Evolutionary conservation across 2,888 invertebrate genomes (phyloP), one percentile per base, ranked within the genome.

Genomic region (Heteromyza rotundicornis): DNA sequence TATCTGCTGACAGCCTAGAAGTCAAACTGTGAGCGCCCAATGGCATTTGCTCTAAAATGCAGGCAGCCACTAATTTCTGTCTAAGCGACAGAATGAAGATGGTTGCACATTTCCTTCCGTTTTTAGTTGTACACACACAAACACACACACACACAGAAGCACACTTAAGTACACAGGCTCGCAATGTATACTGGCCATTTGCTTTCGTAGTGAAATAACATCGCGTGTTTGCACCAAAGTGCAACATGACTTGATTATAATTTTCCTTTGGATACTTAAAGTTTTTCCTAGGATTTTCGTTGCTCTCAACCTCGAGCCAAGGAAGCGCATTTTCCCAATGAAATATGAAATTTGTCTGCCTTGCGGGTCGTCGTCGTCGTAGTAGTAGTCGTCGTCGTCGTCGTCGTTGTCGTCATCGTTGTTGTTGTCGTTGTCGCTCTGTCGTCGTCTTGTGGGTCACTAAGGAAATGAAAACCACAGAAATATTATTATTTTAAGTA

Each of bases 401-500:
- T 47, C 47, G 10, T 47, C 47, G n/a, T 17, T 19, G n/a, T 10
- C 19, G 19, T 47, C 19, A 16, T 19, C 10, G 14, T 10, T 16
- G 47, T 32, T 16, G 47, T n/a, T 16, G 8, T 47, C 47, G 10
- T 47, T 19, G n/a, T 17, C 47, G n/a, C n/a, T n/a, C 27, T 16
- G 20, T 51, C 24, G 14, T 32, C 14, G 40, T 49, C 20, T 19
- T 14, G 23, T 47, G 59, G 63, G 63, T 63, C 60, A 65, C 53
- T 49, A 40, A 65, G 63, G 65, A 65, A 65, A 63, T 60, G 65
- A 60, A 65, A 60, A 60, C 63, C 65, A 59, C 60, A 60, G 53
- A 63, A 62, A 62, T 62, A 63, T 63, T 62, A 63, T 63, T 63
- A 65, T 63, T 63, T 65, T 64, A 60, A 62, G 62, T 62, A 62